Conservation (phyloP, 2,888 invertebrate species). For the Mesoligia furuncula region DNA sequence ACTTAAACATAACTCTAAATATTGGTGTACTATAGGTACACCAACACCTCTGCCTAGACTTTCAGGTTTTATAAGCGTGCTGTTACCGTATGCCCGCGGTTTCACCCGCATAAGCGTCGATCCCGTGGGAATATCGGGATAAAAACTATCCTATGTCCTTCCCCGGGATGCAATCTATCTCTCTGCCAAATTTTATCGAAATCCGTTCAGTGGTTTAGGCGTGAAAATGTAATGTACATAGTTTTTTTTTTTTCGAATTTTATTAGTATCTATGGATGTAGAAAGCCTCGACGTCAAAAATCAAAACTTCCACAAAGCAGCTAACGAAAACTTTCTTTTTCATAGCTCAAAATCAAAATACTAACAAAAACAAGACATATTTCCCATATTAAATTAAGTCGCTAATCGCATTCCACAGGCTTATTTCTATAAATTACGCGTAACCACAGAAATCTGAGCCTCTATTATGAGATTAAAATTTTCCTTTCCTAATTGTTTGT, state of each 20-base stretch:
- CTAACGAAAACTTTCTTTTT: background rate
- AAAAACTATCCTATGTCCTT: too few species aligned
- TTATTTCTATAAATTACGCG: slow-evolving; percentile 39
- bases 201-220: too few species aligned
- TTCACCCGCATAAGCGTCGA: too few species aligned
- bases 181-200: too few species aligned
- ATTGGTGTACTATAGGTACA: background rate
- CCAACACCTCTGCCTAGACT: background rate
- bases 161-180: too few species aligned
- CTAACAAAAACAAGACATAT: background rate
- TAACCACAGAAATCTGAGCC: slow-evolving; percentile 59
- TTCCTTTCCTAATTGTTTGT: slow-evolving; percentile 42
- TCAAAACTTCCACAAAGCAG: background rate
- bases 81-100: background rate
- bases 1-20: background rate
- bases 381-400: slow-evolving; percentile 47
- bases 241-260: too few species aligned
- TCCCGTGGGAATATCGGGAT: too few species aligned
- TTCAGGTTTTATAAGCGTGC: background rate
- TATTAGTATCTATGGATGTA: too few species aligned
- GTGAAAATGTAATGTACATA: too few species aligned
- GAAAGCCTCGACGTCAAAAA: background rate
- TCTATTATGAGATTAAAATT: slow-evolving; percentile 56
- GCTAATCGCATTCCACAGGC: slow-evolving; percentile 48
- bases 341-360: background rate